Evolutionary conservation across 2,888 invertebrate genomes (phyloP), one percentile per base, ranked within the genome.

Genomic region (Xylophagus ater): DNA sequence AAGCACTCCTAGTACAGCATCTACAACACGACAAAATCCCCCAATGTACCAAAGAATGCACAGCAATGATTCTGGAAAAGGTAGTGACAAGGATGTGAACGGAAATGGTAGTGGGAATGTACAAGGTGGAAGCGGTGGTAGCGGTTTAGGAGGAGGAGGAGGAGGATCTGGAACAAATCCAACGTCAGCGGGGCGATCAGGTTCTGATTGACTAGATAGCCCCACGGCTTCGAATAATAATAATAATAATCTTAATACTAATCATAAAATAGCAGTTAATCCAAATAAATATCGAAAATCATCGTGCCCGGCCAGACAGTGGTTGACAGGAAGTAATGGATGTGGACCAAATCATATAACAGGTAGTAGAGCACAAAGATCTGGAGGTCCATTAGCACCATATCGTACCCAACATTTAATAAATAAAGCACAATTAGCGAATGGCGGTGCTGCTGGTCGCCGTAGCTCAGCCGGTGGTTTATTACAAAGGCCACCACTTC

Each of bases 11-110:
- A 74, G 78, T 34, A 77, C 76, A 45, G 74, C 78, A 4, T 69
- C 73, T 44, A 73, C 79, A 45, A 73, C 72, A 29, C 69, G 80
- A 43, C 78, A 77, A 40, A 44, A 50, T 45, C 78, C 78, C 25
- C 82, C 81, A 6, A 76, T 68, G 55, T 88, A 84, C 68, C 86
- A 86, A 62, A 73, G 88, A 53, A 86, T 86, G 80, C 81, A 81
- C 64, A 87, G 86, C 59, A 86, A 81, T 60, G 87, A 88, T 60
- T 84, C 83, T 53, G 73, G 67, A n/a, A 72, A 79, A 52, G 71
- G 76, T 42, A 78, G 77, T 52, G 81, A 82, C 55, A 81, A 82
- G 61, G 77, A 81, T 54, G 67, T 69, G 17, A 71, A 68, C 48
- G 69, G 66, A 17, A 68, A 64, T 47, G 56, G 56, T 39, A 41